Conservation (phyloP, 1,140 invertebrate genomes). For the Dendroctonus ponderosae region DNA sequence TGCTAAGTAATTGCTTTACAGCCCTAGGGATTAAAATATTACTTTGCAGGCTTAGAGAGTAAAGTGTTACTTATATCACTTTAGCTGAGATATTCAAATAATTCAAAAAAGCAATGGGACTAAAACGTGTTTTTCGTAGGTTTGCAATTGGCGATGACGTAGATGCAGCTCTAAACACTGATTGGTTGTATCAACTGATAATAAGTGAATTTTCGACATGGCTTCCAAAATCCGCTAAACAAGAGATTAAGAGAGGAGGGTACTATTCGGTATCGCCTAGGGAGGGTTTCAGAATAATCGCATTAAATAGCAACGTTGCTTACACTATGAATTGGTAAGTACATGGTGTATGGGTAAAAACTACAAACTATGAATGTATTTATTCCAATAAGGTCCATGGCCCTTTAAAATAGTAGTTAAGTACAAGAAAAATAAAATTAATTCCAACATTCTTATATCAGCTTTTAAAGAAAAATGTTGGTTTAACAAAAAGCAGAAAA, state of each 20-base stretch:
- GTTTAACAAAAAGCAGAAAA: background rate
- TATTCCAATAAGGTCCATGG: too few species aligned
- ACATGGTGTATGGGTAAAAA: too few species aligned
- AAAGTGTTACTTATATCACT: too few species aligned
- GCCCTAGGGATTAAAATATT: too few species aligned
- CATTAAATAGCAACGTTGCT: constrained; percentile 72
- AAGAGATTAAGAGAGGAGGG: constrained; percentile 64
- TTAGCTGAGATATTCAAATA: background rate
- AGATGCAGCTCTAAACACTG: constrained; percentile 54
- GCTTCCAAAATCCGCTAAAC: constrained; percentile 61
- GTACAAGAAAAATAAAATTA: too few species aligned
- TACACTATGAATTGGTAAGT: constrained; percentile 71
- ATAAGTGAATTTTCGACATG: constrained; percentile 63
- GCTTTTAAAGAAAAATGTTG: background rate
- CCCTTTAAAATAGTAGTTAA: too few species aligned
- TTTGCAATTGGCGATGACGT: constrained; percentile 32
- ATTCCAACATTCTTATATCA: too few species aligned
- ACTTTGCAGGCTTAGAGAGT: too few species aligned
- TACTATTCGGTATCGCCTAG: constrained; percentile 66
- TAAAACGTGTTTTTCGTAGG: constrained; percentile 16
- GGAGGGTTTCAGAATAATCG: constrained; percentile 69
- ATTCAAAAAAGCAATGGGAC: background rate
- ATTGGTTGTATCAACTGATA: constrained; percentile 68
- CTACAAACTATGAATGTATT: too few species aligned
- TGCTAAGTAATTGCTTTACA: too few species aligned